Percentiles rank a stretch among this genome's conserved stretches.
phyloP scores from a whole-genome alignment of 2,888 invertebrate genomes.

The Rotaria socialis region DNA sequence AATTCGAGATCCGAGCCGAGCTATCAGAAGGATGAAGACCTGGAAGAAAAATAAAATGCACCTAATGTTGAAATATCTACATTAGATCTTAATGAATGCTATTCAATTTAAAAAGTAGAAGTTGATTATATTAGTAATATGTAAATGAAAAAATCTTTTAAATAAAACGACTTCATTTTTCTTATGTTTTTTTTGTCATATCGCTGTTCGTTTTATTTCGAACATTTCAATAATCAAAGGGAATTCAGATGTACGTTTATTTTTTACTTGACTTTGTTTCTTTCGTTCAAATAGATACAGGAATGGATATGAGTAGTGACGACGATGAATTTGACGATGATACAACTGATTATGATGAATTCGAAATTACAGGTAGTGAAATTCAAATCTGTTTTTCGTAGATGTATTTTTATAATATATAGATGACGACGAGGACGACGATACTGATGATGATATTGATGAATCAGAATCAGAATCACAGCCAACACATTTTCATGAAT shows the following conservation, averaged over 20 bases:
- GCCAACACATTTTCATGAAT: neutral
- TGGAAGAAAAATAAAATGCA: too few species aligned
- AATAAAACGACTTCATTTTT: too few species aligned
- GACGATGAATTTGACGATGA: neutral
- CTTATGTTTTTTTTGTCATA: too few species aligned
- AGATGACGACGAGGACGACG: neutral
- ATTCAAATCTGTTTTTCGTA: neutral
- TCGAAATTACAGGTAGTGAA: neutral
- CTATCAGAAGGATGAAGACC: too few species aligned
- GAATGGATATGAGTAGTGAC: neutral
- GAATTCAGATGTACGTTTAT: neutral
- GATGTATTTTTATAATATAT: neutral
- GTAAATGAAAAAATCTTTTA: too few species aligned
- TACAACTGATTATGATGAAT: neutral
- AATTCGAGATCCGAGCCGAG: too few species aligned
- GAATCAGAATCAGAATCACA: neutral
- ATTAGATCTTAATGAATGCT: too few species aligned
- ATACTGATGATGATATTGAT: neutral
- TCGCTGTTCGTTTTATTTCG: too few species aligned
- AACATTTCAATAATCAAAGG: too few species aligned
- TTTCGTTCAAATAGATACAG: neutral
- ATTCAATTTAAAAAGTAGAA: too few species aligned
- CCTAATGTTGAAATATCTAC: too few species aligned
- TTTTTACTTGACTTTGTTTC: neutral
- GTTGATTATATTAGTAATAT: too few species aligned